phyloP scores from a whole-genome alignment of 2,888 invertebrate genomes.

The Hofmannophila pseudospretella region DNA sequence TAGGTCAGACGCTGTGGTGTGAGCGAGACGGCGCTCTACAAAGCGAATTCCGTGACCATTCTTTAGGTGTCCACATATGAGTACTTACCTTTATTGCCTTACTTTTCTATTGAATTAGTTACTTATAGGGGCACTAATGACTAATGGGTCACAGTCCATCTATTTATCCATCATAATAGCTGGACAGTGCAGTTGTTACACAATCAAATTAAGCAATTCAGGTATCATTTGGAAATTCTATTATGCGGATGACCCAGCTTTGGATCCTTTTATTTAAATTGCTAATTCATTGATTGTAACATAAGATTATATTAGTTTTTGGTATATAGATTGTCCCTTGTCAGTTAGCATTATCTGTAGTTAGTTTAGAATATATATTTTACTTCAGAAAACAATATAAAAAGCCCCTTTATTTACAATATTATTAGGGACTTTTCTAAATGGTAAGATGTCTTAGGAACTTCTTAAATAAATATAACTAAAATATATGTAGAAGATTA shows the following conservation, averaged over 20 bases:
- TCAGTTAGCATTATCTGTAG: too few species aligned
- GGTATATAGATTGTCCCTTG: too few species aligned
- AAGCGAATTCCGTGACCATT: conserved; percentile 40
- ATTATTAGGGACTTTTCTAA: too few species aligned
- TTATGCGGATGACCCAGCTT: conserved; percentile 16
- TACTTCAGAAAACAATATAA: too few species aligned
- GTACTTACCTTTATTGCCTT: conserved; percentile 40
- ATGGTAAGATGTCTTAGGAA: too few species aligned
- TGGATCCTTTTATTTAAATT: conserved; percentile 18
- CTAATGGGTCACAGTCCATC: not conserved
- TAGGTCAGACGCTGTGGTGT: conserved; percentile 24
- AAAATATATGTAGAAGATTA: too few species aligned
- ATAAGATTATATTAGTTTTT: not conserved
- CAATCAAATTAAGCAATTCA: conserved; percentile 13
- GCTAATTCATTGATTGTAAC: conserved; percentile 12
- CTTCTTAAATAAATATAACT: too few species aligned
- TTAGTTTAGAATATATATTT: too few species aligned
- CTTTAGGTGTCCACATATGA: conserved; percentile 35
- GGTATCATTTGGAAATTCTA: conserved; percentile 15
- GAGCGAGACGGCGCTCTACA: conserved; percentile 57
- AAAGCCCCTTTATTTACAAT: too few species aligned
- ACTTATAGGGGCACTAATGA: conserved; percentile 3
- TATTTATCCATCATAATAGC: conserved; percentile 3
- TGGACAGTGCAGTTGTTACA: conserved; percentile 8
- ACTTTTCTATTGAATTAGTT: conserved; percentile 17